phyloP scores from a whole-genome alignment of 2,113 vertebrate species.

The Ariopsis seemanni region DNA sequence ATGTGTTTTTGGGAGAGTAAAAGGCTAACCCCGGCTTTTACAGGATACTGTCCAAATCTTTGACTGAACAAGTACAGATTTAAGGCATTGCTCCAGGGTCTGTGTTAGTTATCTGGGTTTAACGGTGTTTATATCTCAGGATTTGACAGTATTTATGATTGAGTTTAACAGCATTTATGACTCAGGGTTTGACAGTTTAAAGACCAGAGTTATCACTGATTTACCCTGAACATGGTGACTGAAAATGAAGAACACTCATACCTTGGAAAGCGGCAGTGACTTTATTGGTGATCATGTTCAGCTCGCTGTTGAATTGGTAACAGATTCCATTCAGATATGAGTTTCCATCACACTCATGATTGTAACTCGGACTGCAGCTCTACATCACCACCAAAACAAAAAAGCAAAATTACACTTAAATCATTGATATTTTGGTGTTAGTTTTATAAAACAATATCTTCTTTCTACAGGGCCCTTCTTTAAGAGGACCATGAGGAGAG shows the following conservation, averaged over 20 bases:
- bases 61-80: slow-evolving; percentile 73
- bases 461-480: too few relatives aligned
- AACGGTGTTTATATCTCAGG: background rate
- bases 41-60: too few relatives aligned
- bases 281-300: slow-evolving; percentile 30
- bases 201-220: background rate
- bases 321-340: slow-evolving; percentile 78
- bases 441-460: background rate
- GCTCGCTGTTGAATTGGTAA: slow-evolving; percentile 62
- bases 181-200: background rate
- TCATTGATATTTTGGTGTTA: background rate
- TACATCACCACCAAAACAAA: slow-evolving; percentile 46
- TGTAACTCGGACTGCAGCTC: slow-evolving; percentile 77
- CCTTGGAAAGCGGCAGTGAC: slow-evolving; percentile 72
- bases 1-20: too few relatives aligned
- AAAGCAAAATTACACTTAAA: background rate
- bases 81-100: slow-evolving; percentile 29
- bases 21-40: too few relatives aligned
- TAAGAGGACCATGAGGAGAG: too few relatives aligned
- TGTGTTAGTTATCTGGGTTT: background rate
- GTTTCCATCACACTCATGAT: slow-evolving; percentile 74
- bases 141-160: background rate
- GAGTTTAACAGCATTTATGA: background rate
- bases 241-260: slow-evolving; percentile 43
- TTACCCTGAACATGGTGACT: too few relatives aligned